Evolutionary conservation across 2,888 invertebrate genomes (phyloP).

Genomic region (Pyrrhosoma nymphula): DNA sequence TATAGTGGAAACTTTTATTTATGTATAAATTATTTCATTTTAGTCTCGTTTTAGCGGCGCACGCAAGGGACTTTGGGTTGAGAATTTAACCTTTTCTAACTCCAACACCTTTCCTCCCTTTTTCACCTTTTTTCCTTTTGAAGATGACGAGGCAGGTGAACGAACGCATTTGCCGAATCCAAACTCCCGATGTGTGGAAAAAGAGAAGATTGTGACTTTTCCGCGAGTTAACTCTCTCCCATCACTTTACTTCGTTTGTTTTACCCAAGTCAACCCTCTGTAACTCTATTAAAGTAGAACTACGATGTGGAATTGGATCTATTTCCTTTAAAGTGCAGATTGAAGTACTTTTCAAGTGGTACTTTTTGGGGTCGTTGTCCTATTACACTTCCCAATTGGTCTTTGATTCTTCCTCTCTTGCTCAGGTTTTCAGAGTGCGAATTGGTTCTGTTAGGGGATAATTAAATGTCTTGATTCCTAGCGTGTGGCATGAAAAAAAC

Average conservation of each 20-base stretch:
- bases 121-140: not conserved
- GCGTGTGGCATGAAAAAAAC: no score
- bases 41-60: not conserved
- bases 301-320: not conserved
- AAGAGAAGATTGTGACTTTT: not conserved
- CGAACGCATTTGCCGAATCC: constrained; percentile 29
- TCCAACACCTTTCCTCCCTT: not conserved
- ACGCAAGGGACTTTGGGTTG: not conserved
- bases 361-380: not conserved
- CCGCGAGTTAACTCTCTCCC: not conserved
- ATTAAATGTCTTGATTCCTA: not conserved
- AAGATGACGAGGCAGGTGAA: not conserved
- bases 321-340: not conserved
- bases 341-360: not conserved
- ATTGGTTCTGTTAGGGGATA: not conserved
- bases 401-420: not conserved
- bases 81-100: not conserved
- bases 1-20: not conserved
- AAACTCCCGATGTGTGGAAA: not conserved
- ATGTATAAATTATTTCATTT: constrained; percentile 16
- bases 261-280: not conserved
- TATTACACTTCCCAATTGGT: constrained; percentile 6
- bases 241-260: not conserved
- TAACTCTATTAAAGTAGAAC: not conserved
- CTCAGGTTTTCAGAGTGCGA: not conserved